Conservation (phyloP, 2,888 invertebrate species). For the Microchrysa polita region DNA sequence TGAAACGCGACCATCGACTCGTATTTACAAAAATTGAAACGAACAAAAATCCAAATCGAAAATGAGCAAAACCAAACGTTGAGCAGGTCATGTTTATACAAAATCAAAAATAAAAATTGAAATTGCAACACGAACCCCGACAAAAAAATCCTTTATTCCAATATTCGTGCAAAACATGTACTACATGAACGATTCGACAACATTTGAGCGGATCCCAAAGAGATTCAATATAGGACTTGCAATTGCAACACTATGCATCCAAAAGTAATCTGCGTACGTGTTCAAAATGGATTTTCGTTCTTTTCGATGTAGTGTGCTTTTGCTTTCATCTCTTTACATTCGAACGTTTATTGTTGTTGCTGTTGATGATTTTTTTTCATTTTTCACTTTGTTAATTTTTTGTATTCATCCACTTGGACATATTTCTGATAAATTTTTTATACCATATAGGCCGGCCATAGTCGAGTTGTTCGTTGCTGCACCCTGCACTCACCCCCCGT, state of each 20-base stretch:
- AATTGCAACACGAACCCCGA: no score
- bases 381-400: not conserved
- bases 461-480: no score
- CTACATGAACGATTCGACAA: not conserved
- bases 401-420: not conserved
- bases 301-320: slow-evolving; percentile 8
- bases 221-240: slow-evolving; percentile 12
- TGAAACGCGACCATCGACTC: no score
- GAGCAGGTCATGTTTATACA: no score
- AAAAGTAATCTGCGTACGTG: slow-evolving; percentile 43
- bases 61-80: no score
- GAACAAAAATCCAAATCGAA: no score
- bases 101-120: no score
- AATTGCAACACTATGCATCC: slow-evolving; percentile 15
- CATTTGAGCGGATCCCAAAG: not conserved
- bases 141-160: not conserved
- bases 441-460: not conserved
- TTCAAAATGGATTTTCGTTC: slow-evolving; percentile 36
- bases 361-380: no score
- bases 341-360: not conserved
- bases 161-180: not conserved
- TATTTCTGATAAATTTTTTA: slow-evolving; percentile 31
- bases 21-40: no score
- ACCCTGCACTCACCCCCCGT: no score
- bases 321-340: slow-evolving; percentile 9